A percentile compares a stretch with the other conserved stretches of the same genome.
phyloP scores from a whole-genome alignment of 2,113 vertebrate species.

The Melanerpes aurifrons region DNA sequence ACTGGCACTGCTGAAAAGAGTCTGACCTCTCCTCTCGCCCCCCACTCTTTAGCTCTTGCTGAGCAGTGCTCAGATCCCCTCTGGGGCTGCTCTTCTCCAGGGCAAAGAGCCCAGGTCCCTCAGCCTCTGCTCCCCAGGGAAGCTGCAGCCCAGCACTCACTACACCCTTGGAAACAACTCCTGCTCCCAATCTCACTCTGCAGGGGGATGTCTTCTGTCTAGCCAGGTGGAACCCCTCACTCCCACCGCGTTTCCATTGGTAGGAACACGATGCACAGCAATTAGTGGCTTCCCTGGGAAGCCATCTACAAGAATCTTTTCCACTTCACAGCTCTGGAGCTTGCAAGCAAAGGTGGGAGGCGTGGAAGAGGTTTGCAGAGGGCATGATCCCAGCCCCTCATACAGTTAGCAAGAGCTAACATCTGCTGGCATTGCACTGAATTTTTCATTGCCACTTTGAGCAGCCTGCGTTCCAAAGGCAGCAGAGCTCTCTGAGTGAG shows the following conservation, averaged over 20 bases:
- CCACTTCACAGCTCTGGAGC: background rate
- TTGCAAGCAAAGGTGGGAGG: background rate
- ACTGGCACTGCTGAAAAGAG: too few relatives aligned
- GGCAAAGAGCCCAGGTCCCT: too few relatives aligned
- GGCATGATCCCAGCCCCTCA: background rate
- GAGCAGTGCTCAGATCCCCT: too few relatives aligned
- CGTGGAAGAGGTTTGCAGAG: background rate
- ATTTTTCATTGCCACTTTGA: background rate
- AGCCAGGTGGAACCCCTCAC: background rate
- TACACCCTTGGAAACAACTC: background rate
- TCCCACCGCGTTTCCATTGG: background rate
- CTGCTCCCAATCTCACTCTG: background rate
- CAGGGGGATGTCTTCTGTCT: background rate
- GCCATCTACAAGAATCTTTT: background rate
- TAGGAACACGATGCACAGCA: background rate
- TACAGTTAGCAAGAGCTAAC: slow-evolving; percentile 15
- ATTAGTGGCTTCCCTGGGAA: background rate
- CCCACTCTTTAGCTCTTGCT: too few relatives aligned
- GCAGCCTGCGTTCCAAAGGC: background rate
- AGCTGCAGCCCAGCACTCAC: too few relatives aligned
- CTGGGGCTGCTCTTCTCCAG: too few relatives aligned
- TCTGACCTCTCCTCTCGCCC: too few relatives aligned
- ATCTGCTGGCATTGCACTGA: background rate
- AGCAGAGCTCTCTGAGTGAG: background rate
- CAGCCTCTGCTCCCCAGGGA: too few relatives aligned